Conservation (phyloP, 2,113 vertebrate species). For the Megaleporinus macrocephalus region DNA sequence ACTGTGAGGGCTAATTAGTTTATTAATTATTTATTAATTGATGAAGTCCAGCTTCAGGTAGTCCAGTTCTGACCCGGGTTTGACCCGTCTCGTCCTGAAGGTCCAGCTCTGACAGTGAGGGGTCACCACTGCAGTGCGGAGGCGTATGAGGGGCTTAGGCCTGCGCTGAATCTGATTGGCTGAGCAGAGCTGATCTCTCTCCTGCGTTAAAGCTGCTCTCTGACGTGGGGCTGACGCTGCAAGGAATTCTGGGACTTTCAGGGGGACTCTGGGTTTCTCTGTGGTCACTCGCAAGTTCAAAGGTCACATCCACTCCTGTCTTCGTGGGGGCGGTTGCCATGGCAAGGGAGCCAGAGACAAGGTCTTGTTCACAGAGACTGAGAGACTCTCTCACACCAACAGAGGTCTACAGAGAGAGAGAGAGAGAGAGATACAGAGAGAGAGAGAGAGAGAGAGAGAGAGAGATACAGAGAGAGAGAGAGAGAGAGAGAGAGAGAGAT, state of each 20-base stretch:
- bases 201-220: slow-evolving; percentile 62
- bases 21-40: no score
- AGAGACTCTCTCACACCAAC: slow-evolving; percentile 49
- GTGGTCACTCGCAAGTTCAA: neutral
- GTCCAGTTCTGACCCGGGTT: no score
- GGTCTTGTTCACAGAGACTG: slow-evolving; percentile 59
- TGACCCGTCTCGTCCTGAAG: no score
- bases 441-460: no score
- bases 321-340: slow-evolving; percentile 64
- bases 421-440: no score
- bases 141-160: no score
- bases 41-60: no score
- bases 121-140: no score
- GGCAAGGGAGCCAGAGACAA: slow-evolving; percentile 67
- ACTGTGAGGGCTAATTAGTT: no score
- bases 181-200: neutral
- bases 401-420: slow-evolving; percentile 43
- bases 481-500: no score
- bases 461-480: no score
- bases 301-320: slow-evolving; percentile 52
- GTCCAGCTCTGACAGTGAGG: no score
- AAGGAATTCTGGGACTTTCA: slow-evolving; percentile 61
- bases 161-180: neutral
- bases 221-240: slow-evolving; percentile 69
- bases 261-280: slow-evolving; percentile 48